A percentile compares a stretch with the other conserved stretches of the same genome.
These are phyloP conservation scores for Scaptomyza montana DNA, from an alignment of 1,140 invertebrate species.

Conservation along the genomic window DNA sequence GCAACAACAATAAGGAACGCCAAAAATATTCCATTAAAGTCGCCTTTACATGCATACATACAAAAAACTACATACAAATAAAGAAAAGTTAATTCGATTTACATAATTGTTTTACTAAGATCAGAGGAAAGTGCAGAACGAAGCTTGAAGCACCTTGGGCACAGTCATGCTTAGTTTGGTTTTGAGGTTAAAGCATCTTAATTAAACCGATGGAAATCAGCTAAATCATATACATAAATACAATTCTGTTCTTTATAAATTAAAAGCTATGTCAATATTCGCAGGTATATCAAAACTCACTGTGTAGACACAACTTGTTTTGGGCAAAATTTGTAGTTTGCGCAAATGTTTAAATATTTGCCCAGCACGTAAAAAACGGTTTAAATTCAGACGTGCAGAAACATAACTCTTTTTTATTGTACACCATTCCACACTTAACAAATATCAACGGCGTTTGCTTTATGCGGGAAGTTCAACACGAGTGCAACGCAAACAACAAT, in stretches of 20 bases:
- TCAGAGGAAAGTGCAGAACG: not conserved
- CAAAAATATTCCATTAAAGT: slow-evolving; percentile 16
- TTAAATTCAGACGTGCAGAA: slow-evolving; percentile 22
- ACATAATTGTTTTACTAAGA: slow-evolving; percentile 36
- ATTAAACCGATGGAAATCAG: slow-evolving; percentile 4
- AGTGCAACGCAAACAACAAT: slow-evolving; percentile 15
- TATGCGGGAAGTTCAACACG: slow-evolving; percentile 5
- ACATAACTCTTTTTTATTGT: slow-evolving; percentile 15
- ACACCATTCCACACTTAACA: not conserved
- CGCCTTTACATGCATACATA: slow-evolving; percentile 41
- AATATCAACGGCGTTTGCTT: slow-evolving; percentile 10
- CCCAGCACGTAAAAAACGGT: slow-evolving; percentile 29
- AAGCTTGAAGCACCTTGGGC: slow-evolving; percentile 5
- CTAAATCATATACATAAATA: not conserved
- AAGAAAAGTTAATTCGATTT: slow-evolving; percentile 55
- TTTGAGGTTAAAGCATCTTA: slow-evolving; percentile 47
- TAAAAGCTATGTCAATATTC: slow-evolving; percentile 7
- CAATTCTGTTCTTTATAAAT: slow-evolving; percentile 18
- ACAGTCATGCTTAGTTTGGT: slow-evolving; percentile 41
- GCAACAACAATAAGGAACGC: slow-evolving; percentile 39
- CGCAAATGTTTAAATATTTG: slow-evolving; percentile 58
- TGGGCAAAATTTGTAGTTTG: slow-evolving; percentile 18
- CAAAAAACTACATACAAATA: slow-evolving; percentile 17
- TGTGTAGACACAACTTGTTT: slow-evolving; percentile 30
- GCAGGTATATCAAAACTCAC: not conserved